Evolutionary conservation across 2,888 invertebrate genomes (phyloP), one percentile per base, ranked within the genome.

Genomic region (Notocelia uddmanniana): DNA sequence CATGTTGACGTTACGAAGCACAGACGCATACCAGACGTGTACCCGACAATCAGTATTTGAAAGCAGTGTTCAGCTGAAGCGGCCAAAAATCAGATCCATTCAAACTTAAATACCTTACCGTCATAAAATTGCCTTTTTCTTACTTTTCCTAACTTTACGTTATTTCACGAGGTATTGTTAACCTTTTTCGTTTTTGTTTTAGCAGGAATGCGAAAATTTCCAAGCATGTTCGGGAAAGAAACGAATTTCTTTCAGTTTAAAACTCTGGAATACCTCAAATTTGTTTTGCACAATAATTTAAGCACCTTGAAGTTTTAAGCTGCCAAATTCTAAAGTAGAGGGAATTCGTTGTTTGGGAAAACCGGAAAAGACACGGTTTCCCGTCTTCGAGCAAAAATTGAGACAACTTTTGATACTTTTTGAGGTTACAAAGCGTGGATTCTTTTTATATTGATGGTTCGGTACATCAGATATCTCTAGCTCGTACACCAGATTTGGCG

Each of bases 271-370:
- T n/a, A n/a, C 15, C 8, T 23, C 10, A 26, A 23, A 54, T 8
- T 54, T 54, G 21, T 54, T 23, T 2, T 13, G 1, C 9, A 23
- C 23, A 26, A 54, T 54, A 54, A 21, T 23, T 23, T 15, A 23
- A 54, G 54, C 26, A 15, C 13, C 54, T 26, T 52, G 0, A 54
- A 26, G 54, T 54, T 26, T 54, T n/a, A 54, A 54, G 54, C 54
- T 23, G 15, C 23, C 23, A 15, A 23, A 54, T n/a, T 54, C 23
- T 9, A 54, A 23, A 23, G 23, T n/a, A 26, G 8, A n/a, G 41
- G 45, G n/a, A 45, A n/a, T 45, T 26, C 23, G 6, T 23, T 26
- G 54, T 54, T 54, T 54, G 23, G 26, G 54, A 9, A 26, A 54
- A 54, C 41, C 5, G 15, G 41, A 15, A 41, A 31, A 5, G 31